Base-by-base conservation (phyloP, 2,797 vertebrate genomes). In the Pyrocephalus nanus region DNA sequence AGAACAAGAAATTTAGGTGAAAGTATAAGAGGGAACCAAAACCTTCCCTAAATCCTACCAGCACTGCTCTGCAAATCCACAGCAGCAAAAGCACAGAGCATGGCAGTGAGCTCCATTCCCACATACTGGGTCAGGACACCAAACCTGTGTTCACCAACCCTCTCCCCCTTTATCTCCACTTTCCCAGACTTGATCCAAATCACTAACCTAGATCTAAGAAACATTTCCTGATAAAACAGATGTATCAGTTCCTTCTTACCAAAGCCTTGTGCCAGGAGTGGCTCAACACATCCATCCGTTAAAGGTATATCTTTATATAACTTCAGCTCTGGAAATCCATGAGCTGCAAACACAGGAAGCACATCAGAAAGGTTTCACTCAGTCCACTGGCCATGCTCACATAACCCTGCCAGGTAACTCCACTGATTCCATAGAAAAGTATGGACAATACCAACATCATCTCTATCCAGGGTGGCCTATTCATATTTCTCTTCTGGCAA, bases 281-380 rank as follows among this genome's bases (percentile, higher is more conserved):
- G 23, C 20, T 71, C 20, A 19, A 29, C 3, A 15, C 6, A 2
- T 61, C 38, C 0, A 0, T 61, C 38, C 0, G 0, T 50, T 67
- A 50, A 78, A 84, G 15, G 11, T 32, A 0, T 15, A 22, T 20
- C 16, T 47, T 55, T 11, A 51, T 42, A 25, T 2, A 30, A 9
- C 32, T 61, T 61, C 20, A 34, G 3, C 42, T 76, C 75, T 61
- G 12, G 38, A 34, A 51, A 45, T 15, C 26, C 20, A 3, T 3
- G 5, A 53, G 26, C 66, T 50, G 32, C 47, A 26, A 1, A 19
- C 40, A 27, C 30, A 36, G 38, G 16, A 45, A 48, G 15, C 18
- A n/a, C 12, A 11, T 30, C 45, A 57, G 18, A 72, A 71, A 50
- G 34, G 14, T 12, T 12, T 4, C 43, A 8, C 8, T 15, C n/a